Conservation (phyloP, 2,113 vertebrate genomes). For the Uria lomvia region DNA sequence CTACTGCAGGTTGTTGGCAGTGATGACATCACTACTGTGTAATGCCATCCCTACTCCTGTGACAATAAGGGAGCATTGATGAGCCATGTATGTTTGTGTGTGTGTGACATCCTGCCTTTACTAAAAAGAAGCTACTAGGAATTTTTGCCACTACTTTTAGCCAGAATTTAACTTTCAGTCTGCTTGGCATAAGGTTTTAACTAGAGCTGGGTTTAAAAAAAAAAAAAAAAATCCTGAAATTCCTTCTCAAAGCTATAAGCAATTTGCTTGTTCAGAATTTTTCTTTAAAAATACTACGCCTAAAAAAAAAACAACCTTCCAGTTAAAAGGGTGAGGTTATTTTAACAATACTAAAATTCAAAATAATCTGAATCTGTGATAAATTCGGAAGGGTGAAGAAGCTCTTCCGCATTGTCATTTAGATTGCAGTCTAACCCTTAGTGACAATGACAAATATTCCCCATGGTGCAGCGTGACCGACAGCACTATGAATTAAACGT, state of each 20-base stretch:
- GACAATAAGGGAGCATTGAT: background rate
- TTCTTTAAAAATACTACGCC: background rate
- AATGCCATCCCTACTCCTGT: too few species aligned
- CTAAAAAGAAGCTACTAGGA: background rate
- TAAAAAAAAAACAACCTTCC: background rate
- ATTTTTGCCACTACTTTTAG: background rate
- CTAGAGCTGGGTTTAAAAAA: background rate
- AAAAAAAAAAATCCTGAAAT: background rate
- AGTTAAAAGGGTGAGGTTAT: background rate
- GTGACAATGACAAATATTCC: fast-evolving
- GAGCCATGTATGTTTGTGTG: background rate
- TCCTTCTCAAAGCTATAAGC: background rate
- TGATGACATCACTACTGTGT: background rate
- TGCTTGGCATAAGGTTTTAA: background rate
- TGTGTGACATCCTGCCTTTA: background rate
- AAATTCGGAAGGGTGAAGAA: background rate
- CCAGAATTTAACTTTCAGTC: background rate
- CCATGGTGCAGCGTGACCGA: fast-evolving
- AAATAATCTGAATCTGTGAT: background rate
- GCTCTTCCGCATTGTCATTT: background rate
- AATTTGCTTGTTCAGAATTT: background rate
- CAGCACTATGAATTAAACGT: background rate
- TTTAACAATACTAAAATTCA: background rate
- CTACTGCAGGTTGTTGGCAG: background rate
- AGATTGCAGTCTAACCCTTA: background rate